Percentiles rank a stretch among this genome's conserved stretches.
These are phyloP conservation scores for Vicugna pacos DNA, from an alignment of 2,113 vertebrate species.

Conservation along the genomic window DNA sequence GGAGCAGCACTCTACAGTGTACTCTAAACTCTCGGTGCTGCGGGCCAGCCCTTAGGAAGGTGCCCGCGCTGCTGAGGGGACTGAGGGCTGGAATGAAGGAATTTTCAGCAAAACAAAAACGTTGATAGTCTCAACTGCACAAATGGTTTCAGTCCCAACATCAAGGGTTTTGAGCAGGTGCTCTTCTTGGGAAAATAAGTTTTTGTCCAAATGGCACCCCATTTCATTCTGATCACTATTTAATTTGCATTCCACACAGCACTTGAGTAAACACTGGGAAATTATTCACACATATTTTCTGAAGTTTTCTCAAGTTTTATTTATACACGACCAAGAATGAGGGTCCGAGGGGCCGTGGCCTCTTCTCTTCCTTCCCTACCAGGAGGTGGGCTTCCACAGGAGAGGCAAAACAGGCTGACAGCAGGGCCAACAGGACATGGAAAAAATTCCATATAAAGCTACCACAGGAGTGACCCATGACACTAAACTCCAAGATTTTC, in stretches of 20 bases:
- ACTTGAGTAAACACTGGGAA: not conserved
- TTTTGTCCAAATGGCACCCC: not conserved
- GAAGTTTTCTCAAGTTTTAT: not conserved
- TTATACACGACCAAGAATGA: not conserved
- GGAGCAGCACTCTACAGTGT: accelerated
- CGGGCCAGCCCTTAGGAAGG: accelerated
- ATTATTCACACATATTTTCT: accelerated
- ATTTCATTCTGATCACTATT: not conserved
- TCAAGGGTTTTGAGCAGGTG: not conserved
- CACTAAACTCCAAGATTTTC: too few species aligned
- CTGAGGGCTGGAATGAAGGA: accelerated
- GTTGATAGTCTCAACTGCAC: not conserved
- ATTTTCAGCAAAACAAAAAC: not conserved
- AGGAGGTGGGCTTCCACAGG: not conserved
- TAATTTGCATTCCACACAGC: not conserved
- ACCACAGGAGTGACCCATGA: accelerated
- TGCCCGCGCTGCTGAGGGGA: accelerated
- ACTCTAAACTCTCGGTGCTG: accelerated
- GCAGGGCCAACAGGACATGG: not conserved
- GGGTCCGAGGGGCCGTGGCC: accelerated
- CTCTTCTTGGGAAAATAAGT: not conserved
- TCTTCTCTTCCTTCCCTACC: accelerated
- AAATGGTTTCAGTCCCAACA: not conserved
- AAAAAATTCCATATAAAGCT: not conserved
- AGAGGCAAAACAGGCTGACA: accelerated